Evolutionary conservation across 2,797 vertebrate genomes (phyloP), one percentile per base, ranked within the genome.

Genomic region (Phyllotis vaccarum): DNA sequence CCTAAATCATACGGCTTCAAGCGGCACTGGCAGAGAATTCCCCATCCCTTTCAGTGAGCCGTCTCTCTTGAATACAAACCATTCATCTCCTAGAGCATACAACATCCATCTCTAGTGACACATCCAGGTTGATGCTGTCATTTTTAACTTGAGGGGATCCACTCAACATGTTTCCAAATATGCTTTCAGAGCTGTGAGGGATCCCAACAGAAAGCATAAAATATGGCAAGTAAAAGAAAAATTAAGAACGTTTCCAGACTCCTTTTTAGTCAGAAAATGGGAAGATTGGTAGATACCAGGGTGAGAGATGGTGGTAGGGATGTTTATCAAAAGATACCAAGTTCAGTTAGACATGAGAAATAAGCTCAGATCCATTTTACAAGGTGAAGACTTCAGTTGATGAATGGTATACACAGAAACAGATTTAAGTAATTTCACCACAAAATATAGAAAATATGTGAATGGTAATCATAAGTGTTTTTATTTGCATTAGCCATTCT

Each of bases 31-130:
- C 11, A 29, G 62, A 85, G n/a, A 16, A 60, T 13, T 4, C 83
- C 70, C 92, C n/a, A 81, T 62, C 82, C 37, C 91, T 68, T 90
- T 43, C n/a, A 46, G 21, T 86, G 91, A 88, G 11, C 3, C 74
- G 92, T 83, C 97, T 93, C 62, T 49, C 62, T 91, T 43, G 22
- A 91, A 40, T 7, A 54, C 54, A 86, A 95, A 81, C 66, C 72
- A n/a, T 81, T 95, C 90, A 22, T 82, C 96, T 96, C 96, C 94
- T 74, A 83, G 72, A 95, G 79, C 96, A 92, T 9, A 87, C 6
- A 31, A n/a, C 76, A 83, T 75, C 64, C 5, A 2, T 93, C 83
- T 79, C 66, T 16, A 96, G 54, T 8, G 92, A 90, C 93, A 87
- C 46, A 10, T 82, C 14, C 6, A 83, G 93, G 95, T n/a, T 27